Base-by-base conservation (phyloP, 2,113 vertebrate genomes). In the Dendrocopos noguchii region DNA sequence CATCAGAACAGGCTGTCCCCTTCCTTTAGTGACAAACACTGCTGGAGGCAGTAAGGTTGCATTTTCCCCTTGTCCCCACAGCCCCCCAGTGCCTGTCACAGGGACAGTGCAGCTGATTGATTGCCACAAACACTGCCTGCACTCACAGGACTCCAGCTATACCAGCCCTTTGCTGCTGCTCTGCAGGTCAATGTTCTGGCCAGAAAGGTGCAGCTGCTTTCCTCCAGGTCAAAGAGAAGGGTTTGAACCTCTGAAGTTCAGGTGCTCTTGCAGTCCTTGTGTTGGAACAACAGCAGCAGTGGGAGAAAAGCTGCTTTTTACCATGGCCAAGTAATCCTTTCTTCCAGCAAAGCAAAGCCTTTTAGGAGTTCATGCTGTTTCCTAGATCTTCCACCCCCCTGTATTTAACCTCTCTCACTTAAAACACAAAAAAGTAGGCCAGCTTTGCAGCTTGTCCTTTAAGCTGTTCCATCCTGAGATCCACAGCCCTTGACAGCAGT, bases 71-170 rank as follows among this genome's bases (percentile, higher is more conserved):
- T 39, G 65, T 73, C 60, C 60, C 77, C 17, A 2, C 82, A 82
- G 92, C 71, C 36, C 28, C 65, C 36, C 1, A 2, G 3, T 0
- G 0, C 0, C 1, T 6, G 12, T 8, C 57, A 10, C 47, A 63
- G 66, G 31, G 47, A 36, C 18, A 0, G 3, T 0, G 0, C 24
- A n/a, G 61, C 87, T 10, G 14, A 44, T 0, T 10, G 52, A 44
- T 0, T 10, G 56, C 18, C 15, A 5, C 39, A 15, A 28, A 29
- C n/a, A 21, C 60, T 28, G 53, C 15, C 73, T 34, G 36, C 56
- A 33, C 50, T 52, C 50, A 52, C 12, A 24, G 50, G 50, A 12
- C 60, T 44, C 60, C 0, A 1, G 39, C 61, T 22, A 6, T 47
- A 3, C 1, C 0, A 31, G 33, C 28, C 19, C 63, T 75, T 47